A percentile compares a stretch with the other conserved stretches of the same genome.
Evolutionary conservation across 1,140 invertebrate species (phyloP).

Genomic region (Anastrepha ludens): DNA sequence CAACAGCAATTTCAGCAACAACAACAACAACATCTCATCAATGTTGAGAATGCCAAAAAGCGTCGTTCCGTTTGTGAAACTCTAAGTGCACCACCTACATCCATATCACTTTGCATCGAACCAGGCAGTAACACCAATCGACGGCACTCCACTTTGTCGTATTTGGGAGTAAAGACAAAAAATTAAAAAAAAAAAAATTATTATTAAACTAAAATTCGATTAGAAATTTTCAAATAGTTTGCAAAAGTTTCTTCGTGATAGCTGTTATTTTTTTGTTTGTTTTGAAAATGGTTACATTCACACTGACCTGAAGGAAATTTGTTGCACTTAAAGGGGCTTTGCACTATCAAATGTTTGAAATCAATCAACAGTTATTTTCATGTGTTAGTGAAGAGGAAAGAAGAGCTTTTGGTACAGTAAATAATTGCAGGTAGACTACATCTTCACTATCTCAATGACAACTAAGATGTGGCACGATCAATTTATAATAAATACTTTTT

Average conservation of each 20-base stretch:
- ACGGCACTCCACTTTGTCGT: conserved; percentile 71
- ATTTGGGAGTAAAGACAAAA: conserved; percentile 65
- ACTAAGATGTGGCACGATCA: too few species aligned
- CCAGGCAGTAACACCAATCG: conserved; percentile 63
- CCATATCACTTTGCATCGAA: conserved; percentile 41
- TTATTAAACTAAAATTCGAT: neutral
- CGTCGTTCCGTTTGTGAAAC: conserved; percentile 71
- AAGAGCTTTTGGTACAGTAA: too few species aligned
- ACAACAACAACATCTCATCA: conserved; percentile 52
- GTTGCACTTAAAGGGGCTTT: too few species aligned
- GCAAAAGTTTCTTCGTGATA: neutral
- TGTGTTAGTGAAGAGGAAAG: too few species aligned
- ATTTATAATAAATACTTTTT: too few species aligned
- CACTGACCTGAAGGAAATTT: neutral
- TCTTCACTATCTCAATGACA: too few species aligned
- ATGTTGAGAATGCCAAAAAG: conserved; percentile 53
- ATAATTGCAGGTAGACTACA: too few species aligned
- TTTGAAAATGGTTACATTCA: neutral
- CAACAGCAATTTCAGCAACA: conserved; percentile 63
- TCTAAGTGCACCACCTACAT: conserved; percentile 64
- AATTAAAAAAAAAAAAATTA: neutral
- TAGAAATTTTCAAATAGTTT: neutral
- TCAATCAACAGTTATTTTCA: neutral
- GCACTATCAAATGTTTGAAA: neutral
- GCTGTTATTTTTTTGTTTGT: neutral